phyloP scores from a whole-genome alignment of 1,140 invertebrate species.

The Lycorma delicatula region DNA sequence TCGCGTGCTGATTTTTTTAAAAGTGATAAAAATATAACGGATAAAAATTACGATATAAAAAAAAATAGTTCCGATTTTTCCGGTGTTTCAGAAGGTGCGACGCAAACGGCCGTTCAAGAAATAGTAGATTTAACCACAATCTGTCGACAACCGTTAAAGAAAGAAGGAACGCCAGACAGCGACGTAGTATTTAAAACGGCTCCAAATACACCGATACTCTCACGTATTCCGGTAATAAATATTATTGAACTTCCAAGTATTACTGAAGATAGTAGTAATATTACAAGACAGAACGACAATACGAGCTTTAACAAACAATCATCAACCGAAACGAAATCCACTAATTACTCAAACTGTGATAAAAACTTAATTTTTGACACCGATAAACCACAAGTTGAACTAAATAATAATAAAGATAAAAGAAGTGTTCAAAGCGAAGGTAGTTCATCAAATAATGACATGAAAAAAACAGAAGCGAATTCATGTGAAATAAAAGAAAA shows the following conservation, averaged over 20 bases:
- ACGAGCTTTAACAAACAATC: too few relatives aligned
- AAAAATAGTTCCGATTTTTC: not conserved
- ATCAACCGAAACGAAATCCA: too few relatives aligned
- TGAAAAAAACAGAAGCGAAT: too few relatives aligned
- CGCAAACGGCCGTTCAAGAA: not conserved
- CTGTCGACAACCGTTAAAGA: not conserved
- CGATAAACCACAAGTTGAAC: too few relatives aligned
- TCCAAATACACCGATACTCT: conserved; percentile 10
- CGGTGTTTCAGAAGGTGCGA: not conserved
- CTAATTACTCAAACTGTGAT: too few relatives aligned
- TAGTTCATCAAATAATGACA: too few relatives aligned
- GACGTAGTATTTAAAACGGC: conserved; percentile 12
- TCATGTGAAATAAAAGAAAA: too few relatives aligned
- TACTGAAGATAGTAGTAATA: too few relatives aligned
- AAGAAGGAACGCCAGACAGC: conserved; percentile 1
- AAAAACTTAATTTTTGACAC: too few relatives aligned
- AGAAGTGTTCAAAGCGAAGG: too few relatives aligned
- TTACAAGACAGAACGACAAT: too few relatives aligned
- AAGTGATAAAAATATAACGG: not conserved
- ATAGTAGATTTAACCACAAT: not conserved
- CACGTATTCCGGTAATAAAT: not conserved
- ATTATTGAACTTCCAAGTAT: not conserved
- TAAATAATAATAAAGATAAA: too few relatives aligned
- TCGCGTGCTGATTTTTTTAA: not conserved
- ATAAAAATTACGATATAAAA: not conserved